Conservation (phyloP, 2,113 vertebrate genomes). For the Thryonomys swinderianus region DNA sequence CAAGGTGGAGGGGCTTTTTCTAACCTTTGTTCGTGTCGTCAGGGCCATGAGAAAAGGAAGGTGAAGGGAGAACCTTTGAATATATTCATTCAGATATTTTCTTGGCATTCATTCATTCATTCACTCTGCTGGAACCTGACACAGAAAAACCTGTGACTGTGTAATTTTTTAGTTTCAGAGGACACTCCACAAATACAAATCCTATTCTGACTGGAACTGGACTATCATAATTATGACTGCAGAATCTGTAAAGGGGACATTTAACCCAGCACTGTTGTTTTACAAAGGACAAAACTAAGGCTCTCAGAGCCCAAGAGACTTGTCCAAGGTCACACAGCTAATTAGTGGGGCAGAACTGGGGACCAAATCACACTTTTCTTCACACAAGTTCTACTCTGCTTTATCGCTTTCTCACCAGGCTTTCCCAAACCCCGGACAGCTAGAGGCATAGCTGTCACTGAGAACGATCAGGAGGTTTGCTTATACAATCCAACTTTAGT, state of each 20-base stretch:
- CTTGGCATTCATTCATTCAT: neutral
- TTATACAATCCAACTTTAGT: constrained; percentile 62
- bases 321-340: constrained; percentile 74
- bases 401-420: neutral
- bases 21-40: neutral
- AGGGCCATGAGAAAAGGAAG: neutral
- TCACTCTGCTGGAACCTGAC: constrained; percentile 18
- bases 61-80: neutral
- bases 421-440: neutral
- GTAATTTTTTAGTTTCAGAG: neutral
- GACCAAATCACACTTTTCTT: neutral
- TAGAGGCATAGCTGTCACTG: neutral
- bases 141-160: constrained; percentile 32
- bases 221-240: constrained; percentile 4
- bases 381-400: neutral
- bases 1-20: constrained; percentile 34
- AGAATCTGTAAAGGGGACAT: constrained; percentile 23
- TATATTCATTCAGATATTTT: neutral
- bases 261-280: neutral
- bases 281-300: constrained; percentile 32
- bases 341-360: neutral
- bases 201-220: neutral
- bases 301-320: neutral
- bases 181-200: constrained; percentile 32
- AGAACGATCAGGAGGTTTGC: constrained; percentile 27